Evolutionary conservation across 2,113 vertebrate species (phyloP).

Genomic region (Lamprotornis superbus): DNA sequence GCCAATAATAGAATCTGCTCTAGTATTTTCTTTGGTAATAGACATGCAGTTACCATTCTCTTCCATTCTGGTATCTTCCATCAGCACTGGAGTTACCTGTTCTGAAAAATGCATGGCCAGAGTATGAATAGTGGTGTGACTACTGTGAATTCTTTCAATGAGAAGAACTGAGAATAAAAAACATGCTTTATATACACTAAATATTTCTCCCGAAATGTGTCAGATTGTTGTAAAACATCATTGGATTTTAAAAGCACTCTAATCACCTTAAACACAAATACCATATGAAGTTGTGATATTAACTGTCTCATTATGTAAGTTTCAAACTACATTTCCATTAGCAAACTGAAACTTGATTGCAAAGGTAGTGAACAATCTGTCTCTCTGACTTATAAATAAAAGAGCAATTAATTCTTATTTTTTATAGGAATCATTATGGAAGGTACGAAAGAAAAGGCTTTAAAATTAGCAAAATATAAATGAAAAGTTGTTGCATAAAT

Average conservation of each 20-base stretch:
- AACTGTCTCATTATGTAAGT: background rate
- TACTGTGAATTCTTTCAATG: background rate
- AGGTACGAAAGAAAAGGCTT: background rate
- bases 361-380: background rate
- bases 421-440: background rate
- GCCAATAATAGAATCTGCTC: background rate
- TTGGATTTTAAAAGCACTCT: background rate
- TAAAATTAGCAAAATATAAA: slow-evolving; percentile 34
- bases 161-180: background rate
- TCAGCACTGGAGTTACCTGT: background rate
- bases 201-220: background rate
- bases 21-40: background rate
- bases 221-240: background rate
- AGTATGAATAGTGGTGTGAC: background rate
- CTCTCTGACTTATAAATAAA: background rate
- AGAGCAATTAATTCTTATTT: background rate
- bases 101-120: background rate
- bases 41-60: background rate
- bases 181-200: background rate
- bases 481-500: slow-evolving; percentile 25
- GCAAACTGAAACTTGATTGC: background rate
- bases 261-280: background rate
- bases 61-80: background rate
- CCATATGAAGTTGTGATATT: background rate
- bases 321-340: background rate